phyloP scores from a whole-genome alignment of 2,113 vertebrate species.

The Tenebrosternarchus preto region DNA sequence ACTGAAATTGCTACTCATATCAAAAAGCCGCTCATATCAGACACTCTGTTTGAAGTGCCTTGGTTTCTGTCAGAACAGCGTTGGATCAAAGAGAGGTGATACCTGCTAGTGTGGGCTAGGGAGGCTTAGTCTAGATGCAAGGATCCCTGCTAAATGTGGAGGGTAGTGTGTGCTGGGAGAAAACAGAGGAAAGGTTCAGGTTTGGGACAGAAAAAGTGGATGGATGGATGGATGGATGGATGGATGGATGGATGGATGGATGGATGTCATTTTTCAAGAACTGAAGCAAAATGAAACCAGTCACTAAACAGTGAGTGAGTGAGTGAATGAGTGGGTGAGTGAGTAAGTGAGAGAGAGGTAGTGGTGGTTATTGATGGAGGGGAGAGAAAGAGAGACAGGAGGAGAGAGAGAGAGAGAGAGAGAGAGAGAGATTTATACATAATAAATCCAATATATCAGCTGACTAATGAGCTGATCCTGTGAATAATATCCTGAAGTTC shows the following conservation, averaged over 20 bases:
- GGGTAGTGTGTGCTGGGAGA: background rate
- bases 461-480: background rate
- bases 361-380: too few species aligned
- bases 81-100: slow-evolving; percentile 69
- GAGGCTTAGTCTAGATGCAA: slow-evolving; percentile 59
- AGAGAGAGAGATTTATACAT: background rate
- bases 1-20: slow-evolving; percentile 58
- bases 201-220: background rate
- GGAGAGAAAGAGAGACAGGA: too few species aligned
- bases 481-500: too few species aligned
- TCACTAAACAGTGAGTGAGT: background rate
- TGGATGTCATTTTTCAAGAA: too few species aligned
- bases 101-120: slow-evolving; percentile 53
- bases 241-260: too few species aligned
- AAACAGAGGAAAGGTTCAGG: background rate
- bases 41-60: slow-evolving; percentile 69
- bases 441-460: background rate
- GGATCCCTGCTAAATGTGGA: slow-evolving; percentile 50
- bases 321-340: too few species aligned
- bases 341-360: too few species aligned
- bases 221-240: slow-evolving; percentile 10
- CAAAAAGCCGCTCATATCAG: slow-evolving; percentile 59
- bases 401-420: too few species aligned
- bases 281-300: background rate
- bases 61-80: slow-evolving; percentile 69